phyloP scores from a whole-genome alignment of 2,797 vertebrate genomes.

The Pygocentrus nattereri region DNA sequence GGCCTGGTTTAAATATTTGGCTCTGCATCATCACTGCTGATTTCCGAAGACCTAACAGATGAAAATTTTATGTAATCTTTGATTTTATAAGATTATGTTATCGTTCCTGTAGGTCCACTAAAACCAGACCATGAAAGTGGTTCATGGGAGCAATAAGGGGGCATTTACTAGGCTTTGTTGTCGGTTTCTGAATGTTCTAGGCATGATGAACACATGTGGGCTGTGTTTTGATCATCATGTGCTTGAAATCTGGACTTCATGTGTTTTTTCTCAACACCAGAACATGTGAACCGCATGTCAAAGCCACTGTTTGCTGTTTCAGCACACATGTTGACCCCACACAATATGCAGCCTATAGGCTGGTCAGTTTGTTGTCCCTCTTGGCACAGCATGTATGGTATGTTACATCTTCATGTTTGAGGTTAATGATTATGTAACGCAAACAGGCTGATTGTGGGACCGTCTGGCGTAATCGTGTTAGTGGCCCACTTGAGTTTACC shows the following conservation, averaged over 20 bases:
- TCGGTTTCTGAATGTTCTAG: neutral
- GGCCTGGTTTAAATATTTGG: too few species aligned
- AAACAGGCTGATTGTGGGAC: conserved; percentile 47
- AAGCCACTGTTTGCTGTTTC: neutral
- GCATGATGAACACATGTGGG: neutral
- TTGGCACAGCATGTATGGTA: neutral
- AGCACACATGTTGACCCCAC: neutral
- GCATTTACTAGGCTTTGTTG: neutral
- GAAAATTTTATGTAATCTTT: too few species aligned
- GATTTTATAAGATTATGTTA: too few species aligned
- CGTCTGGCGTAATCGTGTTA: conserved; percentile 24
- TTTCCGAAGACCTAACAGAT: too few species aligned
- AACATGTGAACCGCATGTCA: neutral
- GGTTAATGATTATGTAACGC: conserved; percentile 49
- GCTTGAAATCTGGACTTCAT: neutral
- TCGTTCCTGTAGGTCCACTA: too few species aligned
- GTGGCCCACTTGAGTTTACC: conserved; percentile 38
- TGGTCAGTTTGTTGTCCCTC: neutral
- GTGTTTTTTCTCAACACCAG: neutral
- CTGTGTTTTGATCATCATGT: neutral
- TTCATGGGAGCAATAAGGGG: neutral
- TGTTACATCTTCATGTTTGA: neutral
- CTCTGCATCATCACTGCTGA: too few species aligned
- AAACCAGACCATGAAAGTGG: neutral
- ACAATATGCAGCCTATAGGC: neutral